Base-by-base conservation (phyloP, 2,888 invertebrate genomes). In the Endomychus coccineus region DNA sequence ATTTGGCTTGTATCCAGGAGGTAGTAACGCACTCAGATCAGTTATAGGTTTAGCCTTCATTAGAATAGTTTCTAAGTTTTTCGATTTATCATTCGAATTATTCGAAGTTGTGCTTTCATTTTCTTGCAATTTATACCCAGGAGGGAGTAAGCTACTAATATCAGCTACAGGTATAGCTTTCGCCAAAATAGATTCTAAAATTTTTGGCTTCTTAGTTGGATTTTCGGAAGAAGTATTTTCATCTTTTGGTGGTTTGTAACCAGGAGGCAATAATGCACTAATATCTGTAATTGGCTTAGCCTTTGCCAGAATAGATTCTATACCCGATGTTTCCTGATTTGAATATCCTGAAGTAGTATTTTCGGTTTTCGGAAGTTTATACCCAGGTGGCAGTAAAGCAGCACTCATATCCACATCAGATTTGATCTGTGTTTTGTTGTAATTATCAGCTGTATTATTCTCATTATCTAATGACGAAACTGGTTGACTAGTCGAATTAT, bases 101-200 rank as follows among this genome's bases (percentile, higher is more conserved):
- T n/a, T n/a, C n/a, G n/a, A n/a, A n/a, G n/a, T n/a, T n/a, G n/a
- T n/a, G n/a, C n/a, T n/a, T n/a, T n/a, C n/a, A n/a, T n/a, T n/a
- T 25, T 5, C n/a, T n/a, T n/a, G n/a, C 12, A 4, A n/a, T 48
- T 80, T 82, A 50, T 73, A 84, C 2, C 78, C 80, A 6, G 77
- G 73, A 10, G 82, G 81, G 42, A 82, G 62, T 28, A 80, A 68
- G 46, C 77, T 71, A 49, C 68, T 73, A 1, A 77, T 51, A 47
- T 77, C 75, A 46, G 75, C 75, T n/a, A 45, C 53, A 35, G 47
- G 56, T 54, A 57, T 55, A 10, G 56, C 56, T 15, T 58, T 54
- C 4, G 42, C 13, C 17, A 46, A 27, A 19, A 51, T 11, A n/a
- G 27, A 25, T 37, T 51, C 49, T 5, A n/a, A n/a, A n/a, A n/a